Evolutionary conservation across 2,113 vertebrate species (phyloP).

Genomic region (Ovibos moschatus): DNA sequence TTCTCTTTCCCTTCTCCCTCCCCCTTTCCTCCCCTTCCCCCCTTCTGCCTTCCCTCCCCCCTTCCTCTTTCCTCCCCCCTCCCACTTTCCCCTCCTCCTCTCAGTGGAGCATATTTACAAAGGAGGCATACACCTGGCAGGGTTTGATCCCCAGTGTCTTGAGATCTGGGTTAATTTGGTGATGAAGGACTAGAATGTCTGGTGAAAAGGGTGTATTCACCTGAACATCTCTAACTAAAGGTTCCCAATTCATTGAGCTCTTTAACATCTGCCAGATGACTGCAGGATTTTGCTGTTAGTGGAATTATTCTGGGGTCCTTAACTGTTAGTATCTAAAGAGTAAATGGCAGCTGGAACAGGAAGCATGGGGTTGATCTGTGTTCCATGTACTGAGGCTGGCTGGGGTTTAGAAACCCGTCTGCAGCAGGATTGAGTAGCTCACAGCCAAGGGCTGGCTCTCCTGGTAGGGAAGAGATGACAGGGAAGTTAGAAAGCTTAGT

Average conservation of each 20-base stretch:
- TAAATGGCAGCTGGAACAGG: neutral
- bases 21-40: neutral
- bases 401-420: neutral
- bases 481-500: neutral
- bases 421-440: neutral
- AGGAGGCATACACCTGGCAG: neutral
- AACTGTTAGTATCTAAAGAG: neutral
- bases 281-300: neutral
- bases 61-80: rapidly evolving
- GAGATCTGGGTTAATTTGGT: neutral
- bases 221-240: neutral
- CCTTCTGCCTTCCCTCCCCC: rapidly evolving
- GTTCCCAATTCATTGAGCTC: neutral
- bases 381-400: neutral
- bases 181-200: neutral
- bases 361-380: neutral
- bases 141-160: neutral
- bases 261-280: neutral
- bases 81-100: neutral
- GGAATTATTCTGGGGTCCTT: neutral
- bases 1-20: no score
- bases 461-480: neutral
- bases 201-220: neutral
- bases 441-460: neutral
- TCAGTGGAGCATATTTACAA: neutral